A percentile compares a stretch with the other conserved stretches of the same genome.
These are phyloP conservation scores for Hipparchia semele DNA, from an alignment of 2,888 invertebrate species.

Conservation along the genomic window DNA sequence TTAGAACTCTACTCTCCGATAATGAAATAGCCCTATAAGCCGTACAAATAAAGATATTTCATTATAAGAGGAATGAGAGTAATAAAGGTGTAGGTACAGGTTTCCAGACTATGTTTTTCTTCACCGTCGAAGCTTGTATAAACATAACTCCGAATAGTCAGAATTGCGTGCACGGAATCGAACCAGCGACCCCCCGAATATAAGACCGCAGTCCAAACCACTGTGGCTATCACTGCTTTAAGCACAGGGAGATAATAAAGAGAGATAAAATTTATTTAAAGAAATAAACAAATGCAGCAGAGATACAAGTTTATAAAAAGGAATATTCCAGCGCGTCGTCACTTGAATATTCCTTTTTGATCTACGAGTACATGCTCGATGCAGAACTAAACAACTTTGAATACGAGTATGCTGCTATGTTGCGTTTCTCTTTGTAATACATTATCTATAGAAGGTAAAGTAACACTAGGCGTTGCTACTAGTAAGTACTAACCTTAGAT, in stretches of 20 bases:
- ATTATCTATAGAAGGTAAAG: neutral
- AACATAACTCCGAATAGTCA: too few species aligned
- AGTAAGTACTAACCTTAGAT: neutral
- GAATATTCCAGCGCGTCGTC: constrained; percentile 1
- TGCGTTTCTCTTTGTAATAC: constrained; percentile 9
- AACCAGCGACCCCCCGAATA: too few species aligned
- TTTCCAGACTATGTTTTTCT: too few species aligned
- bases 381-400: constrained; percentile 1
- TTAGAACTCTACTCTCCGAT: too few species aligned
- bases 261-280: neutral
- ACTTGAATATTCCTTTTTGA: constrained; percentile 9
- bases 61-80: too few species aligned
- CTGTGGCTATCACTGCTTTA: too few species aligned
- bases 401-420: constrained; percentile 5
- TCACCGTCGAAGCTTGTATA: too few species aligned
- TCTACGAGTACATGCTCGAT: constrained; percentile 18
- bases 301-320: neutral
- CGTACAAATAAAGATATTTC: too few species aligned
- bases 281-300: neutral
- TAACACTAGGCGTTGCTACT: neutral
- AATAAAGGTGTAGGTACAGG: too few species aligned
- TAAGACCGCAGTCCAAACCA: too few species aligned
- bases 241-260: neutral
- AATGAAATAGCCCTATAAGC: too few species aligned
- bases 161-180: too few species aligned